Conservation (phyloP, 2,888 invertebrate species). For the Drosophila nr. perissopoda region DNA sequence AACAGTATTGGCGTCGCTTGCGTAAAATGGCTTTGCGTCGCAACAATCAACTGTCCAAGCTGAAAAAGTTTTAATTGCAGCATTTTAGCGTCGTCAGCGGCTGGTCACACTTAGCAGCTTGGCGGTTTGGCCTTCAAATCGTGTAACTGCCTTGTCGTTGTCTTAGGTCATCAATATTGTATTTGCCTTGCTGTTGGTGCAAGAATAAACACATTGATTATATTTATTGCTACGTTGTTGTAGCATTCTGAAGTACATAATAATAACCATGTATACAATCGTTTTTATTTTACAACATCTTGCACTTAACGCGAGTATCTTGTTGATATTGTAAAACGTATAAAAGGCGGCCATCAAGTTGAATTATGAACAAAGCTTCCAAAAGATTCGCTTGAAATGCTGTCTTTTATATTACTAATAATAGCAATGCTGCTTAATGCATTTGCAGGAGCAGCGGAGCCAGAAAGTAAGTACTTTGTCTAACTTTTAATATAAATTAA, state of each 20-base stretch:
- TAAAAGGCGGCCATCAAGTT: conserved; percentile 28
- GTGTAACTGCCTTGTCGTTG: conserved; percentile 9
- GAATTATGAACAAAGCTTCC: conserved; percentile 1
- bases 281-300: conserved; percentile 35
- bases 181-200: conserved; percentile 52
- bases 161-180: conserved; percentile 29
- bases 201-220: conserved; percentile 62
- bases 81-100: not conserved
- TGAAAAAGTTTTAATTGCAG: conserved; percentile 87
- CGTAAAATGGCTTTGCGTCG: conserved; percentile 88
- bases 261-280: conserved; percentile 15
- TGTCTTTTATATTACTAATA: conserved; percentile 7
- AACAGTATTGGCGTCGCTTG: conserved; percentile 92
- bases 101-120: conserved; percentile 34
- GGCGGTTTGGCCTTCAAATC: conserved; percentile 41
- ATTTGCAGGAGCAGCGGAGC: conserved; percentile 9
- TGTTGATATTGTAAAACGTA: conserved; percentile 34
- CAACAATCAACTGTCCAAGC: conserved; percentile 87
- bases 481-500: not conserved
- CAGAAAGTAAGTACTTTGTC: conserved; percentile 30
- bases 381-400: conserved; percentile 25
- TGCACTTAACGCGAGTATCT: conserved; percentile 50
- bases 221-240: conserved; percentile 61
- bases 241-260: conserved; percentile 37
- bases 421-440: conserved; percentile 11